These are phyloP conservation scores for Chaetorhynchus papuensis DNA, from an alignment of 2,113 vertebrate genomes.

Conservation along the genomic window DNA sequence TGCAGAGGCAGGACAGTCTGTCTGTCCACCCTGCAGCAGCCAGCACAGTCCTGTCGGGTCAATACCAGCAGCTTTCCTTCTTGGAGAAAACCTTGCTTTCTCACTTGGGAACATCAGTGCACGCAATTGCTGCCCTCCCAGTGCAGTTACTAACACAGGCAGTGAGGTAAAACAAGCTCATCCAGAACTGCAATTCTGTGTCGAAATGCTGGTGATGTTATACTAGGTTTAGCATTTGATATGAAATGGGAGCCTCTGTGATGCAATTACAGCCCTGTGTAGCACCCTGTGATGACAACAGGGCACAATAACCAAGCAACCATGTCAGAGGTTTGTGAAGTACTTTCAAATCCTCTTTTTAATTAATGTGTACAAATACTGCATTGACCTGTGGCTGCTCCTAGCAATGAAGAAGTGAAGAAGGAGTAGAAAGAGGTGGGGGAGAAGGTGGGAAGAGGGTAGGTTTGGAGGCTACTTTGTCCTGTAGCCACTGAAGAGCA, in stretches of 20 bases:
- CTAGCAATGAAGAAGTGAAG: not conserved
- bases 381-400: not conserved
- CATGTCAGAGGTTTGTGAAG: not conserved
- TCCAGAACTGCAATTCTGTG: not conserved
- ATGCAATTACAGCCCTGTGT: not conserved
- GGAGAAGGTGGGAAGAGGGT: not conserved
- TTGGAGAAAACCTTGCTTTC: not conserved
- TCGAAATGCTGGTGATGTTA: not conserved
- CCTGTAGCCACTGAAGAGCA: not conserved
- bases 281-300: not conserved
- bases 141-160: not conserved
- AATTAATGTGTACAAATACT: not conserved
- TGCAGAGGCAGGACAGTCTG: not conserved
- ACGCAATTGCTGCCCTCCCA: rapidly evolving
- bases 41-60: rapidly evolving
- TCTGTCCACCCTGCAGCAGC: rapidly evolving
- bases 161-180: not conserved
- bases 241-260: not conserved
- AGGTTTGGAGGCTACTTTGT: not conserved
- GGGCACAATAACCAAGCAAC: not conserved
- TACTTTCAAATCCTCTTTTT: not conserved
- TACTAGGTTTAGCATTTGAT: not conserved
- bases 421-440: not conserved
- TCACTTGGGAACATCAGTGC: rapidly evolving
- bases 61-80: not conserved